Evolutionary conservation across 2,888 invertebrate species (phyloP).

Genomic region (Platerodrilus igneus): DNA sequence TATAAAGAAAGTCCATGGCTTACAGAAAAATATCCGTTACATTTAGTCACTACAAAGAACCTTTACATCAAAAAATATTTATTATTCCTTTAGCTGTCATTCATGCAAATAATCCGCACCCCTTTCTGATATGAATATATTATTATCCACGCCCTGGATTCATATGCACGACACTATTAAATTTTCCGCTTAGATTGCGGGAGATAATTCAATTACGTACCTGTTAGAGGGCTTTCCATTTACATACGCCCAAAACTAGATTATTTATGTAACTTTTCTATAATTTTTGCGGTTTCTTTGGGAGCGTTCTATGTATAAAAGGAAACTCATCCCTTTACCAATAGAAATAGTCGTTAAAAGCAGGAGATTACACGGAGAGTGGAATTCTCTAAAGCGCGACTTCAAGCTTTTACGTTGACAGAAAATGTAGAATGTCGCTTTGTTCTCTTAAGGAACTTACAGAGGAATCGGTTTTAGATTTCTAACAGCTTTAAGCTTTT

Average conservation of each 20-base stretch:
- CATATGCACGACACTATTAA: constrained; percentile 34
- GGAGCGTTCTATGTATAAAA: no score
- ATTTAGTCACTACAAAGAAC: neutral
- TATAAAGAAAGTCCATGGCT: constrained; percentile 3
- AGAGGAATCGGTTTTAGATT: constrained; percentile 2
- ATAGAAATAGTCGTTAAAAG: constrained; percentile 17
- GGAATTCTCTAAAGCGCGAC: constrained; percentile 10
- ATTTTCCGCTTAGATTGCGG: constrained; percentile 35
- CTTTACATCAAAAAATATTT: constrained; percentile 20
- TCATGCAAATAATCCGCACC: constrained; percentile 30
- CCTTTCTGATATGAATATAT: constrained; percentile 30
- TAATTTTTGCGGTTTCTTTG: no score
- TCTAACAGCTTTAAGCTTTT: neutral
- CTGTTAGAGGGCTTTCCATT: constrained; percentile 24
- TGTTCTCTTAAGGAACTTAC: constrained; percentile 1
- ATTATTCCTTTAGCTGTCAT: constrained; percentile 18
- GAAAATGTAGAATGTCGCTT: neutral
- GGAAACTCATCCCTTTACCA: constrained; percentile 9
- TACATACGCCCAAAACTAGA: no score
- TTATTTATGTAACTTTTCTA: no score
- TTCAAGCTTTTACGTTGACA: constrained; percentile 8
- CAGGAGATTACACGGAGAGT: constrained; percentile 16
- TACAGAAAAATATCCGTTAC: constrained; percentile 1
- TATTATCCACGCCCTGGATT: constrained; percentile 32
- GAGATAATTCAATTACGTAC: constrained; percentile 35